Percentiles rank a stretch among this genome's conserved stretches.
These are phyloP conservation scores for Hippopotamyrus pictus DNA, from an alignment of 2,797 vertebrate genomes.

Conservation along the genomic window DNA sequence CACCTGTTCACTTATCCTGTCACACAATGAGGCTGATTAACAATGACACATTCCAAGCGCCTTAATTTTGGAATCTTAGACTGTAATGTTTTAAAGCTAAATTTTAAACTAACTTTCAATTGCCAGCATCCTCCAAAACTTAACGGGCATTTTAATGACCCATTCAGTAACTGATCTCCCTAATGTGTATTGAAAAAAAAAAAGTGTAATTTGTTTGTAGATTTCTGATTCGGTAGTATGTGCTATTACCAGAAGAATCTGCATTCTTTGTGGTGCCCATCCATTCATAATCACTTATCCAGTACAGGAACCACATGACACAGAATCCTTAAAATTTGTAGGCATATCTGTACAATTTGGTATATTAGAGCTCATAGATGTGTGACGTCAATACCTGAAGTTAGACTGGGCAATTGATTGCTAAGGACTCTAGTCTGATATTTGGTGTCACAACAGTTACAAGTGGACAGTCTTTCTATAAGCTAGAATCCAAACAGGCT, in stretches of 20 bases:
- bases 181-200: neutral
- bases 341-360: neutral
- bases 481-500: neutral
- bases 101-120: neutral
- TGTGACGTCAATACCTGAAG: neutral
- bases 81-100: neutral
- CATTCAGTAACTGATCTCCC: neutral
- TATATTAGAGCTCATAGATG: neutral
- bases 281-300: neutral
- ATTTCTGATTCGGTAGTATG: neutral
- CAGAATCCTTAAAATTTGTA: neutral
- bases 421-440: neutral
- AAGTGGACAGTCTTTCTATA: neutral
- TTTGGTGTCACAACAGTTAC: neutral
- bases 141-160: neutral
- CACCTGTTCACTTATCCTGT: neutral
- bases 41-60: neutral
- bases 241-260: neutral
- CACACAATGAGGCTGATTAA: neutral
- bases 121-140: neutral
- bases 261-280: neutral
- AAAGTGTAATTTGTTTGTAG: neutral
- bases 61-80: neutral
- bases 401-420: neutral
- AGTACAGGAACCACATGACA: neutral